Base-by-base conservation (phyloP, 2,888 invertebrate genomes). In the Erynnis tages region DNA sequence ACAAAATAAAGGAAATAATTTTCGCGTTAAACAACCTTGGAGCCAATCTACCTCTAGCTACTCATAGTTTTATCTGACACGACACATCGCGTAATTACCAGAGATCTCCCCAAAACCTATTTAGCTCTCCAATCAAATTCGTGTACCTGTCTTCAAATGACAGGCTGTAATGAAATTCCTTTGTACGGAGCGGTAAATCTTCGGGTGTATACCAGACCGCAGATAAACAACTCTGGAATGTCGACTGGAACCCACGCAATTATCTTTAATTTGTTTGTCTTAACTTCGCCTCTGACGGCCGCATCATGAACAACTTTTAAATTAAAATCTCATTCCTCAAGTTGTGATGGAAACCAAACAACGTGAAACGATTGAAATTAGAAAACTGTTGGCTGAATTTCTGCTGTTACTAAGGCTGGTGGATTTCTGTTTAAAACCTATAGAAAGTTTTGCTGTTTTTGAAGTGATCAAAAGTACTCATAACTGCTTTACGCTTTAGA, bases 181-280 rank as follows among this genome's bases (percentile, higher is more conserved):
- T 17, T 35, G 17, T 8, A 35, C 4, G 35, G 21, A 21, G 29
- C 11, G 10, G 17, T 30, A 30, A 43, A 30, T 30, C 16, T 19
- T 30, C 10, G 13, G 35, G 27, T 35, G 16, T 46, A 27, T 38
- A 50, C 40, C 32, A 19, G 38, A 54, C 37, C 43, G 17, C 53
- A 57, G 49, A 55, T 57, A 55, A 46, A 57, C 46, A 50, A 55
- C 46, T 41, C 43, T 17, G 49, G 46, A 50, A 53, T 46, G 55
- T 46, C 49, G 23, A 23, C 27, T 32, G 27, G 35, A 45, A 25
- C 53, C 43, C 46, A 29, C 43, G 53, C 53, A 57, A 55, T 57
- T 57, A 57, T 43, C 50, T 50, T 44, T 40, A 57, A 57, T 55
- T 54, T 57, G 54, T 57, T 50, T 55, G 44, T 54, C 30, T 47